Base-by-base conservation (phyloP, 2,797 vertebrate genomes). In the Amphiprion clarkii region DNA sequence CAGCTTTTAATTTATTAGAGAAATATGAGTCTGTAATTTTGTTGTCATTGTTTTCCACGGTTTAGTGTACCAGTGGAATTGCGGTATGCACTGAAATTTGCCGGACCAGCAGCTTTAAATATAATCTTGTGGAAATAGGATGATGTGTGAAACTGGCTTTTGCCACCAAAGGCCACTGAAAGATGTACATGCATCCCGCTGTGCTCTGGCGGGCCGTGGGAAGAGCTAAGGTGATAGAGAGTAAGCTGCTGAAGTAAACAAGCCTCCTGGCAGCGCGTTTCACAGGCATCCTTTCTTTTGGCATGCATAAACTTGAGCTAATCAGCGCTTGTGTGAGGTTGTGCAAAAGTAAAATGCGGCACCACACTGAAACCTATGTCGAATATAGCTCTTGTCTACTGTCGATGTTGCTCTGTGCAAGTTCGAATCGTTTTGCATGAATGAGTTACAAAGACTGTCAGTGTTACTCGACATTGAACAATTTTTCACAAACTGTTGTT, bases 181-280 rank as follows among this genome's bases (percentile, higher is more conserved):
- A 60, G 21, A 76, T 79, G 46, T 31, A 52, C 63, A 46, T 58
- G 46, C 36, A 67, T 60, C 40, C 54, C 4, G 39, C 54, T 71
- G 54, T 53, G 17, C 56, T 46, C 14, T 66, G 44, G 57, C 53
- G 72, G 55, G 19, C 48, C 36, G 27, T 49, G 63, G 27, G 14
- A 63, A 51, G n/a, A 52, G 56, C 31, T 44, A 48, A 25, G 49
- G 54, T 56, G 46, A 63, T 52, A 59, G 44, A 68, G 49, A 64
- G 48, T 40, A 44, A 67, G 51, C 62, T 69, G 46, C 40, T 65
- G 67, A 73, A 48, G 13, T 36, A 65, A 76, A 56, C 36, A 76
- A 39, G 25, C 29, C n/a, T 57, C 11, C 33, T 13, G 54, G 56
- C 49, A 53, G 39, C 61, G 62, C 49, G 51, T 69, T 71, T 59